Base-by-base conservation (phyloP, 2,888 invertebrate species). In the Aleiodes testaceus region DNA sequence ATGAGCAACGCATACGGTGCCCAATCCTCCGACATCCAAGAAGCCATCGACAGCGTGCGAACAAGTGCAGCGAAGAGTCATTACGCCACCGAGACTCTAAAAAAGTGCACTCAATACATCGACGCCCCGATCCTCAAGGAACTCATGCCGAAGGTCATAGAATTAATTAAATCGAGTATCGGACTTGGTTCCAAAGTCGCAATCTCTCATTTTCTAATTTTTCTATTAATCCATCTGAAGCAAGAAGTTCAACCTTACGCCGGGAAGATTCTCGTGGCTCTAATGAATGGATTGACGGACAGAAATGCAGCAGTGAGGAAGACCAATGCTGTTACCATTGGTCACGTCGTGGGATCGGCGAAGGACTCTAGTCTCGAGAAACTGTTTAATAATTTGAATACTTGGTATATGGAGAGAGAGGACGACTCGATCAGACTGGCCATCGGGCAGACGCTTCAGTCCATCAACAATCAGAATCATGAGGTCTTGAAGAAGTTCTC, bases 41-140 rank as follows among this genome's bases (percentile, higher is more conserved):
- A 95, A 81, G 88, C 91, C 22, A 90, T 96, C 0, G 97, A 97
- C 85, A 93, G 92, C 76, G 91, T 94, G 72, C 89, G 97, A 69
- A 94, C 96, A 6, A 93, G 92, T 68, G 93, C 93, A 1, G 95
- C 96, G 0, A 93, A 94, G 80, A 93, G 93, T 0, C 95, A 97
- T 84, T 94, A 96, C 73, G 95, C 97, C 72, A 95, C 95, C 76
- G 96, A 97, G 81, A 95, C 96, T 2, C 93, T 96, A 45, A 92
- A 94, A 52, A 94, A 94, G 90, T 92, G 92, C 78, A 89, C 92
- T 42, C 91, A 91, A 78, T 94, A 93, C 85, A 91, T 97, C 30
- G 95, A 95, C 86, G 92, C 91, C 55, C 90, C 91, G 9, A 93
- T 93, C 30, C 89, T 97, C 82, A 93, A 93, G 77, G 93, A 94